A percentile compares a stretch with the other conserved stretches of the same genome.
Conservation (phyloP, 2,113 vertebrate genomes). For the Upupa epops region DNA sequence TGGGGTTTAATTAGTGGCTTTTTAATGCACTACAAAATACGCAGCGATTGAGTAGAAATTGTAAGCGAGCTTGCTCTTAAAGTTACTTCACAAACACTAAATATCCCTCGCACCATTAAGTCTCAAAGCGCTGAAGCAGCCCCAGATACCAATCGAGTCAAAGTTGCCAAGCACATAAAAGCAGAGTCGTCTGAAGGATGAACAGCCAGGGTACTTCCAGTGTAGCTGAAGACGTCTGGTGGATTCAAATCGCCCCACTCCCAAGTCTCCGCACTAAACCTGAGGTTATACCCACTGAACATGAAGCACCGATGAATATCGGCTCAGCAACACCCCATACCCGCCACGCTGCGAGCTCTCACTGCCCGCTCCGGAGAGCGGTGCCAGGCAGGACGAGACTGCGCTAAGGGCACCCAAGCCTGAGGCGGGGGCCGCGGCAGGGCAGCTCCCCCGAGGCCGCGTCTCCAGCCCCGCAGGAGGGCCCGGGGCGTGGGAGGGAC, state of each 20-base stretch:
- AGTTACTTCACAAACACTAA: background rate
- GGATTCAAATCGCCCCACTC: background rate
- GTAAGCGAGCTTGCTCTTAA: background rate
- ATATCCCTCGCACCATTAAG: rapidly evolving
- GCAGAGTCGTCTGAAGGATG: background rate
- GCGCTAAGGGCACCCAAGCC: rapidly evolving
- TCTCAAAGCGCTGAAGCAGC: background rate
- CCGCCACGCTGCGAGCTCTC: background rate
- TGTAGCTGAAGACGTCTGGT: no score
- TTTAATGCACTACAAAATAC: background rate
- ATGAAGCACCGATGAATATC: rapidly evolving
- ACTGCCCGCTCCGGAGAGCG: background rate
- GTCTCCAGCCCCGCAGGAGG: background rate
- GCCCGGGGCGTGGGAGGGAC: background rate
- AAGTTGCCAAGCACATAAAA: background rate
- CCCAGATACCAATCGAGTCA: background rate
- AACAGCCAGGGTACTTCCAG: background rate
- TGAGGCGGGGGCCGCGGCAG: rapidly evolving
- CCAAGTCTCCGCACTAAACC: rapidly evolving
- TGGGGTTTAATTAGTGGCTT: no score
- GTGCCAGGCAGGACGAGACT: background rate
- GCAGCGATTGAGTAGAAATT: background rate
- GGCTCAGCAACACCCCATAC: rapidly evolving
- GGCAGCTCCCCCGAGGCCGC: background rate
- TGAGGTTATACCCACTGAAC: no score